Percentiles rank a stretch among this genome's conserved stretches.
phyloP scores from a whole-genome alignment of 2,888 invertebrate species.

The Pachycephus smyrnensis region DNA sequence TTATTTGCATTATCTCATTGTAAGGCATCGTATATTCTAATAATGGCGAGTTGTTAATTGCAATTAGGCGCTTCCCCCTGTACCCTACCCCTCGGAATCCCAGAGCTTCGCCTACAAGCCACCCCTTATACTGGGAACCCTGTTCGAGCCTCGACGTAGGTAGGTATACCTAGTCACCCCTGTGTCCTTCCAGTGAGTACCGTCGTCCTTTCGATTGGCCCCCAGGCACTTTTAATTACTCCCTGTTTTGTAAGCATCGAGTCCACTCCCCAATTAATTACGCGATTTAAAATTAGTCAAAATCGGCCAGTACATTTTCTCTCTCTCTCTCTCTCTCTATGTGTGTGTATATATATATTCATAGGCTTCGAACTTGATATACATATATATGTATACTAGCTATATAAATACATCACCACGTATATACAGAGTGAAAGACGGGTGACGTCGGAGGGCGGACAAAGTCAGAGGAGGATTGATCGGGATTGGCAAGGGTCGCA shows the following conservation, averaged over 20 bases:
- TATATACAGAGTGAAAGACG: background rate
- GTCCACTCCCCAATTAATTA: slow-evolving; percentile 34
- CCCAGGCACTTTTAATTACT: slow-evolving; percentile 30
- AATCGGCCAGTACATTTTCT: slow-evolving; percentile 10
- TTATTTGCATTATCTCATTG: slow-evolving; percentile 67
- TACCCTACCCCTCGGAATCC: slow-evolving; percentile 22
- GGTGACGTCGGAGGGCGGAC: background rate
- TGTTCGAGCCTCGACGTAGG: background rate
- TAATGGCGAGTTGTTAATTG: slow-evolving; percentile 66
- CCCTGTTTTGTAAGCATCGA: slow-evolving; percentile 18
- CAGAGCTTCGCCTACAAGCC: background rate
- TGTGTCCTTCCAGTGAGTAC: slow-evolving; percentile 6
- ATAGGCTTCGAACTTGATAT: too few species aligned
- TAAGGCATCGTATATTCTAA: slow-evolving; percentile 66
- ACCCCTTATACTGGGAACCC: background rate
- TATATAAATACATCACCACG: background rate
- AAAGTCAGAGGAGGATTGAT: background rate
- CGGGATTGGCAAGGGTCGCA: background rate
- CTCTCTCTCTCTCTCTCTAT: slow-evolving; percentile 9
- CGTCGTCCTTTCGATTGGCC: slow-evolving; percentile 21
- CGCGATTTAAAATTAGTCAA: slow-evolving; percentile 27
- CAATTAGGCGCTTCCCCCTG: slow-evolving; percentile 62
- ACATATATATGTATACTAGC: background rate
- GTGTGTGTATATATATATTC: too few species aligned
- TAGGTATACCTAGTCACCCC: background rate